phyloP scores from a whole-genome alignment of 92 coral and sea anemone genomes.

The Isaurus tuberculatus region DNA sequence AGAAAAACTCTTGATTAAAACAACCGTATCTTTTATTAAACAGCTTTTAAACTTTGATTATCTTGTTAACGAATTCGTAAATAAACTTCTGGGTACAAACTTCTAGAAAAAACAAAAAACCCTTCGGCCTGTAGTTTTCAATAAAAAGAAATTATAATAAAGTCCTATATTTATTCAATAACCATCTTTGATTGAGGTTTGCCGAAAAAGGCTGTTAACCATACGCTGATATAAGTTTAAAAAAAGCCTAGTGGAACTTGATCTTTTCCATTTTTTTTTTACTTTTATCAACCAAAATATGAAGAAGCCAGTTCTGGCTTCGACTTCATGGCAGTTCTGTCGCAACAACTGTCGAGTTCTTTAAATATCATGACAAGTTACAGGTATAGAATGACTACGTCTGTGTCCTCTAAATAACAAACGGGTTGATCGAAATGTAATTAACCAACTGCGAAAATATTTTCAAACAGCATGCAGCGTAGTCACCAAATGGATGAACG shows the following conservation, averaged over 20 bases:
- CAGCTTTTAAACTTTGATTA: background rate
- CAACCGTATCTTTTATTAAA: background rate
- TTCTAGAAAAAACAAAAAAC: background rate
- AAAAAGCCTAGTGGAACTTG: background rate
- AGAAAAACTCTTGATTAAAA: too few relatives aligned
- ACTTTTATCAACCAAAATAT: background rate
- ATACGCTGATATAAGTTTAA: background rate
- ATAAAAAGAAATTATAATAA: background rate
- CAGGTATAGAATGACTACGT: constrained; percentile 23
- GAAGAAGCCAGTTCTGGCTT: background rate
- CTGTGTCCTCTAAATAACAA: constrained; percentile 9
- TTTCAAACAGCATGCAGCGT: constrained; percentile 3
- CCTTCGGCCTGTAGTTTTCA: background rate
- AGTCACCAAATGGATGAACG: background rate
- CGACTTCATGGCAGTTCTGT: background rate
- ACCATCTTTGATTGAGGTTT: background rate
- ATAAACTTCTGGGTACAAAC: background rate
- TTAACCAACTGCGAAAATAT: background rate
- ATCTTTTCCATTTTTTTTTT: background rate
- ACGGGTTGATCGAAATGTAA: constrained; percentile 25
- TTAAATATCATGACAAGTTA: background rate
- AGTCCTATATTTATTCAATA: background rate
- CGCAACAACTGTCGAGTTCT: background rate
- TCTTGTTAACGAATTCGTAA: background rate
- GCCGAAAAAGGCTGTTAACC: background rate